Evolutionary conservation across 1,140 invertebrate species (phyloP).

Genomic region (Coenobita brevimanus): DNA sequence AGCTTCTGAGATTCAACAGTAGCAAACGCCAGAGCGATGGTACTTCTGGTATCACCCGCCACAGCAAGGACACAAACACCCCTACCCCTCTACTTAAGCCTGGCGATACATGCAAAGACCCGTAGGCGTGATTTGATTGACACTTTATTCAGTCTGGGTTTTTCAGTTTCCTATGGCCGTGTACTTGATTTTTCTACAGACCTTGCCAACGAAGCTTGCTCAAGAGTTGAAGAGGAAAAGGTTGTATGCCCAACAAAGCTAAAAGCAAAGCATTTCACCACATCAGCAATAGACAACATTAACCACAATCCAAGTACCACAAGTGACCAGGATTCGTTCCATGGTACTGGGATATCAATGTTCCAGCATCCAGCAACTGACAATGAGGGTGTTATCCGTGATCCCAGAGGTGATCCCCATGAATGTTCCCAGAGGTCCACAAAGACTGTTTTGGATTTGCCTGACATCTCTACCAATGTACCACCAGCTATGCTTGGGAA

Average conservation of each 20-base stretch:
- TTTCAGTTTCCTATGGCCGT: slow-evolving; percentile 55
- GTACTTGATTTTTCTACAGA: slow-evolving; percentile 40
- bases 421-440: no score
- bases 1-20: slow-evolving; percentile 22
- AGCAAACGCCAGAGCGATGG: neutral
- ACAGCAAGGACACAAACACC: slow-evolving; percentile 39
- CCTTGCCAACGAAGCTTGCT: neutral
- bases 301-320: slow-evolving; percentile 42
- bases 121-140: slow-evolving; percentile 42
- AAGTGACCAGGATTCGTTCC: slow-evolving; percentile 50
- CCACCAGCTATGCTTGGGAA: no score
- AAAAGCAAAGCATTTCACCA: slow-evolving; percentile 33
- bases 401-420: no score
- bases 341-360: slow-evolving; percentile 60
- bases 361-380: slow-evolving; percentile 46
- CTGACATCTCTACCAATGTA: no score
- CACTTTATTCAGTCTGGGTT: slow-evolving; percentile 28
- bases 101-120: slow-evolving; percentile 33
- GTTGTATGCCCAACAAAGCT: slow-evolving; percentile 49
- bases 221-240: slow-evolving; percentile 32
- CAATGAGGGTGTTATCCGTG: slow-evolving; percentile 13
- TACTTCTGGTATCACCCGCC: slow-evolving; percentile 19
- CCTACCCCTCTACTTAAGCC: slow-evolving; percentile 49
- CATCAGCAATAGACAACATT: slow-evolving; percentile 55
- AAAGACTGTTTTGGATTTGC: no score